These are phyloP conservation scores for Cataglyphis rosenhaueri DNA, from an alignment of 2,888 invertebrate genomes.

Conservation along the genomic window DNA sequence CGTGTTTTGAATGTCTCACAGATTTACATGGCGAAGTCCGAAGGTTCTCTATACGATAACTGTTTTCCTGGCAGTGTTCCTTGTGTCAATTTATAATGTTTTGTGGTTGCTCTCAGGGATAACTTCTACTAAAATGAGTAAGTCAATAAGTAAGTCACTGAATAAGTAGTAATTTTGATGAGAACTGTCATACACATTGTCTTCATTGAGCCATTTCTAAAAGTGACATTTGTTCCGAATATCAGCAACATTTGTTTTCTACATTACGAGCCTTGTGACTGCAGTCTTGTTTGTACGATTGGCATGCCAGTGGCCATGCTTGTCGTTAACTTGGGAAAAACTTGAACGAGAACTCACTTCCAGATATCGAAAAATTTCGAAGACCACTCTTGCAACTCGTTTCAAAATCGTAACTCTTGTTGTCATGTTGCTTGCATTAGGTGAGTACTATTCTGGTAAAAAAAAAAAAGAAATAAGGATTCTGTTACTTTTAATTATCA, in stretches of 20 bases:
- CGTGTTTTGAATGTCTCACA: conserved; percentile 51
- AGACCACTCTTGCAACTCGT: conserved; percentile 79
- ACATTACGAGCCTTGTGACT: conserved; percentile 86
- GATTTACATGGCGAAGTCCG: conserved; percentile 83
- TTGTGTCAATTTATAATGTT: conserved; percentile 77
- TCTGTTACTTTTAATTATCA: not conserved
- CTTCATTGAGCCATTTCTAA: not conserved
- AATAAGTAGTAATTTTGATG: not conserved
- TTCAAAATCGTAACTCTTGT: conserved; percentile 85
- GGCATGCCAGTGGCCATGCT: conserved; percentile 86
- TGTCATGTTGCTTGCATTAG: conserved; percentile 85
- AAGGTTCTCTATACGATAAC: conserved; percentile 80
- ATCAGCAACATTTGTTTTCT: conserved; percentile 86
- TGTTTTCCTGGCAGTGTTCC: conserved; percentile 71
- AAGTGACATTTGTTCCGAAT: not conserved
- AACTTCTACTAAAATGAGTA: conserved; percentile 81
- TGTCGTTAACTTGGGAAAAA: conserved; percentile 86
- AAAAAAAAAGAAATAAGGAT: not conserved
- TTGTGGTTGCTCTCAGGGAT: conserved; percentile 77
- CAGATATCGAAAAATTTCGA: conserved; percentile 73
- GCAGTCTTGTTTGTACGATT: conserved; percentile 86
- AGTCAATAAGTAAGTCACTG: conserved; percentile 44
- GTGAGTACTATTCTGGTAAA: conserved; percentile 78
- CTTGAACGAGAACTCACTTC: conserved; percentile 85
- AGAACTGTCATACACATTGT: not conserved